A percentile compares a stretch with the other conserved stretches of the same genome.
Evolutionary conservation across 1,140 invertebrate genomes (phyloP).

Genomic region (Battus philenor): DNA sequence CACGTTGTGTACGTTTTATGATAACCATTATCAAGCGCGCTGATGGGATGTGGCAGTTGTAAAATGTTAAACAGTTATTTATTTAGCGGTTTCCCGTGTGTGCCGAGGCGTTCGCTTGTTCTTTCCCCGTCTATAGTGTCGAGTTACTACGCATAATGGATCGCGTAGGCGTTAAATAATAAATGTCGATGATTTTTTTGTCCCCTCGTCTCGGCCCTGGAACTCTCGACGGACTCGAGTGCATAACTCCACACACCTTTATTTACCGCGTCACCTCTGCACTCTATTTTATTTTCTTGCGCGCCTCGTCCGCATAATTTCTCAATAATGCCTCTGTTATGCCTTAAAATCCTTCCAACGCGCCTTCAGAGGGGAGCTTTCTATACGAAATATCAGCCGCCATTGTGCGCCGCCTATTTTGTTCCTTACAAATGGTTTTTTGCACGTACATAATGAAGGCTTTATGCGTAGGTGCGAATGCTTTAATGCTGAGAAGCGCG

Average conservation of each 20-base stretch:
- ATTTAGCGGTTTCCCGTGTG: slow-evolving; percentile 50
- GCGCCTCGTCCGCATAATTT: slow-evolving; percentile 63
- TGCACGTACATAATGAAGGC: slow-evolving; percentile 63
- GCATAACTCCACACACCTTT: slow-evolving; percentile 54
- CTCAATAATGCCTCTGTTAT: slow-evolving; percentile 54
- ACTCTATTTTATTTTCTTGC: slow-evolving; percentile 68
- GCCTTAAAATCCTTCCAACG: slow-evolving; percentile 51
- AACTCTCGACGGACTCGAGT: slow-evolving; percentile 45
- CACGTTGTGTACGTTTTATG: slow-evolving; percentile 47
- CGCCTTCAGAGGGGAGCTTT: slow-evolving; percentile 49
- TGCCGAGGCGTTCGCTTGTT: background rate
- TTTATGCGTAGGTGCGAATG: slow-evolving; percentile 67
- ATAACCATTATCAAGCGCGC: slow-evolving; percentile 46
- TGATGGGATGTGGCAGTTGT: slow-evolving; percentile 54
- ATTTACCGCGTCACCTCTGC: slow-evolving; percentile 58
- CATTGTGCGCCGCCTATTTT: slow-evolving; percentile 61
- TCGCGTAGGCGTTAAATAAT: slow-evolving; percentile 35
- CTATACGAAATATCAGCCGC: slow-evolving; percentile 61
- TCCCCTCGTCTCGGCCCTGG: slow-evolving; percentile 26
- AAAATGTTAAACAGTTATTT: slow-evolving; percentile 53
- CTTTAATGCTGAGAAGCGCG: slow-evolving; percentile 43
- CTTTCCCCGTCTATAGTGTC: slow-evolving; percentile 20
- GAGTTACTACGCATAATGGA: slow-evolving; percentile 30
- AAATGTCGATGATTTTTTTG: slow-evolving; percentile 37
- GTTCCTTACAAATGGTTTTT: slow-evolving; percentile 59